Conservation (phyloP, 2,113 vertebrate genomes). For the Silurus glanis region DNA sequence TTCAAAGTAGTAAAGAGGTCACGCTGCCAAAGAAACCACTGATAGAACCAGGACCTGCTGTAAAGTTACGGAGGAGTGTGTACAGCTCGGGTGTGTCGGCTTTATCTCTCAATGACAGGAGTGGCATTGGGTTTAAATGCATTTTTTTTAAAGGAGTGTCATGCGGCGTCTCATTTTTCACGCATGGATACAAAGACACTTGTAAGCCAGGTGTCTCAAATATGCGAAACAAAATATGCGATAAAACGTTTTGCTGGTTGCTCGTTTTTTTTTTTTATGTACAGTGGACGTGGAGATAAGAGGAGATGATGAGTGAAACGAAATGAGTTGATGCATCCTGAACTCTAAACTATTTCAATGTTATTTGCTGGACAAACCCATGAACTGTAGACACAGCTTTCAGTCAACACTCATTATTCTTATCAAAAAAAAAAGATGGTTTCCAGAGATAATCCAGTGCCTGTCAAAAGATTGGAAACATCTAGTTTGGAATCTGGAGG, state of each 20-base stretch:
- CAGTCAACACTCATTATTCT: neutral
- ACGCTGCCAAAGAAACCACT: neutral
- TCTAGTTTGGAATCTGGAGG: too few relatives aligned
- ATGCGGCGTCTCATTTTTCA: conserved; percentile 41
- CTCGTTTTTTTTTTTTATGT: neutral
- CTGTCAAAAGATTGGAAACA: too few relatives aligned
- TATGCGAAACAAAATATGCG: neutral
- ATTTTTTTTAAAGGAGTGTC: conserved; percentile 61
- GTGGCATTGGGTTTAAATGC: conserved; percentile 40
- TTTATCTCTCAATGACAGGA: conserved; percentile 37
- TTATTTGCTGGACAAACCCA: neutral
- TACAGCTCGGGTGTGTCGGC: conserved; percentile 27
- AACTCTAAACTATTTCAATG: neutral
- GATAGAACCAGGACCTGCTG: neutral
- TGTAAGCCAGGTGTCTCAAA: conserved; percentile 6
- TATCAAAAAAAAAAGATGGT: neutral
- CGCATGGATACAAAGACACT: conserved; percentile 10
- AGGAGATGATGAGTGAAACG: neutral
- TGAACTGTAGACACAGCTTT: neutral
- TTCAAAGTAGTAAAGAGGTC: neutral
- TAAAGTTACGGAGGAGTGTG: conserved; percentile 25
- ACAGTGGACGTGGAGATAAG: neutral
- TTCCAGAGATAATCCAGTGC: neutral
- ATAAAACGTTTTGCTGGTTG: neutral
- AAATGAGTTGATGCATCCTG: neutral